These are phyloP conservation scores for Trachymyrmex cornetzi DNA, from an alignment of 1,140 invertebrate species.

Conservation along the genomic window DNA sequence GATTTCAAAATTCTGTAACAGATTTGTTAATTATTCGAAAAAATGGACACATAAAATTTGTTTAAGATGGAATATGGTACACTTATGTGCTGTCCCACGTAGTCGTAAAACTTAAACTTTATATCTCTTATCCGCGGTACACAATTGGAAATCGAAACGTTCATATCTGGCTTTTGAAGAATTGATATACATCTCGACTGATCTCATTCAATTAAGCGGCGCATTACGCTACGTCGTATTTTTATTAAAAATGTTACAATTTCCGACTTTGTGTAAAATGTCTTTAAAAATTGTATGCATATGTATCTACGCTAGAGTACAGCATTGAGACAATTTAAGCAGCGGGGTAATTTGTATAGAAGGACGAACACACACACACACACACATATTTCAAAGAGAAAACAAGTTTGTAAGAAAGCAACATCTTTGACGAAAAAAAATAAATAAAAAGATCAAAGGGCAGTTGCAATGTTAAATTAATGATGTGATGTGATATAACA, in stretches of 20 bases:
- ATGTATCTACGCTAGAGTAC: constrained; percentile 39
- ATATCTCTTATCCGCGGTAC: background rate
- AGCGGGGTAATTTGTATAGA: background rate
- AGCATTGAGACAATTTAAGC: background rate
- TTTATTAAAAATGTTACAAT: constrained; percentile 29
- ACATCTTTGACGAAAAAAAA: constrained; percentile 5
- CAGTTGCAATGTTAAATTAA: constrained; percentile 70
- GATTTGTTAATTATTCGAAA: constrained; percentile 21
- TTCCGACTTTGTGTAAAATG: constrained; percentile 33
- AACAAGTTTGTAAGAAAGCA: background rate
- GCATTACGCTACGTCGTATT: constrained; percentile 23
- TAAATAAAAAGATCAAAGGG: constrained; percentile 13
- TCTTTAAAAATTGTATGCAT: background rate
- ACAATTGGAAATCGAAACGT: background rate
- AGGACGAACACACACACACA: constrained; percentile 9
- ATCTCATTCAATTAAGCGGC: constrained; percentile 39
- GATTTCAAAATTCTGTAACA: background rate
- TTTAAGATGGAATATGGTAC: background rate
- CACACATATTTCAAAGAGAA: background rate
- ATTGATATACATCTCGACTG: constrained; percentile 34
- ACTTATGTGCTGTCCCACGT: background rate
- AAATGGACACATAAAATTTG: background rate
- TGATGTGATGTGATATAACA: constrained; percentile 80
- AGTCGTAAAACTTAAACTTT: constrained; percentile 1
- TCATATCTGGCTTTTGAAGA: background rate